A percentile compares a stretch with the other conserved stretches of the same genome.
Conservation (phyloP, 2,888 invertebrate genomes). For the Dermolepida albohirtum region DNA sequence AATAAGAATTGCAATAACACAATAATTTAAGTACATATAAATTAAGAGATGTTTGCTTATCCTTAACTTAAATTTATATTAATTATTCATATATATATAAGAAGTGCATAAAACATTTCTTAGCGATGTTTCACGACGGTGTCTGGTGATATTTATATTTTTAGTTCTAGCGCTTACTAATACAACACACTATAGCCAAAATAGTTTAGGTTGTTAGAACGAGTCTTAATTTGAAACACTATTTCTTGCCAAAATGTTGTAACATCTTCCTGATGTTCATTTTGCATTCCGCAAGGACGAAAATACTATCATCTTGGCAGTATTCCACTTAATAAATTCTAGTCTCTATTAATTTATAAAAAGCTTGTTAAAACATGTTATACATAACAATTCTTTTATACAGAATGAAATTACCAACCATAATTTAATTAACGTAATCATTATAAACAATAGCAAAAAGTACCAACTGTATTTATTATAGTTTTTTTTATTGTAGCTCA, state of each 20-base stretch:
- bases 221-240: conserved; percentile 7
- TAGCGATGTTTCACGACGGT: too few relatives aligned
- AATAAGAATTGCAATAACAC: too few relatives aligned
- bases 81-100: too few relatives aligned
- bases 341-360: conserved; percentile 7
- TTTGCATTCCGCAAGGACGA: conserved; percentile 21
- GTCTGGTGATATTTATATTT: neutral
- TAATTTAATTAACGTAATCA: too few relatives aligned
- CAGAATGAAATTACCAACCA: neutral
- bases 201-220: conserved; percentile 7
- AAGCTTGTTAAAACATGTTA: neutral
- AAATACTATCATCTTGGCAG: conserved; percentile 21
- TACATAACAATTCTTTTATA: neutral
- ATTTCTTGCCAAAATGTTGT: conserved; percentile 26
- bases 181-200: conserved; percentile 22
- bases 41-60: too few relatives aligned
- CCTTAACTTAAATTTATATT: too few relatives aligned
- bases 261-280: conserved; percentile 20
- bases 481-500: conserved; percentile 19
- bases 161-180: conserved; percentile 17
- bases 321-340: conserved; percentile 21
- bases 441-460: neutral
- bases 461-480: conserved; percentile 2
- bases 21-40: too few relatives aligned
- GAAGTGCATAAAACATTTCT: too few relatives aligned